These are phyloP conservation scores for Callionymus lyra DNA, from an alignment of 2,113 vertebrate genomes.

Conservation along the genomic window DNA sequence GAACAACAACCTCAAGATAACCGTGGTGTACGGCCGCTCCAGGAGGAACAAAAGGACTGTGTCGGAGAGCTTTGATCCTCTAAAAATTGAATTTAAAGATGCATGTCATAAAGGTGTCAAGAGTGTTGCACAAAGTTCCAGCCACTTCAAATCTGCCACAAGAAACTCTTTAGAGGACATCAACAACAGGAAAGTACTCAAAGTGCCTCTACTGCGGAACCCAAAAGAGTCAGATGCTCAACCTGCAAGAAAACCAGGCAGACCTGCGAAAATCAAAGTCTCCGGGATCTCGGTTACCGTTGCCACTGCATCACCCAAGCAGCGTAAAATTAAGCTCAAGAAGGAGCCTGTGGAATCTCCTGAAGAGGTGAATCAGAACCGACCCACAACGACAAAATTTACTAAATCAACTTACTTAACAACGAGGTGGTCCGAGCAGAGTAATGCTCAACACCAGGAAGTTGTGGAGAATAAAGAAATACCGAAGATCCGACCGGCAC, in stretches of 20 bases:
- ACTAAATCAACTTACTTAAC: conserved; percentile 51
- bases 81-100: conserved; percentile 52
- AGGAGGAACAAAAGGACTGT: conserved; percentile 82
- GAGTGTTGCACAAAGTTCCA: conserved; percentile 38
- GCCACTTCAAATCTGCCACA: conserved; percentile 31
- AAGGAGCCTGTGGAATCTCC: conserved; percentile 58
- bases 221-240: conserved; percentile 66
- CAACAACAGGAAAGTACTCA: conserved; percentile 68
- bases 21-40: conserved; percentile 86
- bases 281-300: conserved; percentile 90
- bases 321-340: conserved; percentile 80
- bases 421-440: conserved; percentile 16
- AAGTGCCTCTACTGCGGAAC: conserved; percentile 60
- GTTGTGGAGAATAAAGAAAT: conserved; percentile 10
- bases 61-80: conserved; percentile 69
- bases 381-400: conserved; percentile 33
- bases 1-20: conserved; percentile 85
- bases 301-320: conserved; percentile 77
- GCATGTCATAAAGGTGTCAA: conserved; percentile 39
- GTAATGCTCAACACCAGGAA: conserved; percentile 6
- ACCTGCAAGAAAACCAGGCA: conserved; percentile 77
- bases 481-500: conserved; percentile 31
- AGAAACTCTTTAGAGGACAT: conserved; percentile 52
- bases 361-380: conserved; percentile 22
- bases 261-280: conserved; percentile 90